Evolutionary conservation across 2,888 invertebrate species (phyloP), one percentile per base, ranked within the genome.

Genomic region (Conomelus anceps): DNA sequence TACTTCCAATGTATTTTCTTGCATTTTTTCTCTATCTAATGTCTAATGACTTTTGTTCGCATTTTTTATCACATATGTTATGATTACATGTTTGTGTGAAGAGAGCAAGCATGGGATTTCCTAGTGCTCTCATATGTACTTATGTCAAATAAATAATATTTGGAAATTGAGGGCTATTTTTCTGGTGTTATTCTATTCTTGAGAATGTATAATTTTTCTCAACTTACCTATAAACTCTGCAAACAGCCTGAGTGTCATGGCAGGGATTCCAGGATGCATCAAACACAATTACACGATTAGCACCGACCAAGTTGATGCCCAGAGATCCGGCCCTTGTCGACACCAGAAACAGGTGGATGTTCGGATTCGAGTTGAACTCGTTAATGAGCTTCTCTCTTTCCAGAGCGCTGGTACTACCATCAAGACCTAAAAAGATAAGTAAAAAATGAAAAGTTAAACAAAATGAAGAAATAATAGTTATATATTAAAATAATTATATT

Each of bases 201-300:
- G n/a, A n/a, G n/a, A n/a, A n/a, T n/a, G n/a, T n/a, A 41, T 41
- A 41, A 41, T 17, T 17, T 41, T 41, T 13, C 63, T n/a, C 20
- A 88, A 89, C 87, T 88, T 90, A 93, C 94, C 97, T 95, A 93
- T 98, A 98, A 84, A 99, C 98, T 91, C 99, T 94, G 93, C 99
- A 99, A 20, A 99, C 99, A 29, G 99, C 99, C 94, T 98, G 98
- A 0, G 98, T 98, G 93, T 99, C 99, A 92, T 99, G 99, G 93
- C 99, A 99, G 0, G 99, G 99, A 94, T 99, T 99, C 99, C 99
- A 99, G 84, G 98, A 98, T 20, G 99, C 99, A 93, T 99, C 99
- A 92, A 99, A 97, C 88, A 99, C 98, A 85, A 99, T 97, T 6
- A 99, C 99, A 34, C 99, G 95, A 94, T 99, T 99, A 0, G 99